A percentile compares a stretch with the other conserved stretches of the same genome.
Conservation (phyloP, 2,888 invertebrate genomes). For the Xanthostigma xanthostigma region DNA sequence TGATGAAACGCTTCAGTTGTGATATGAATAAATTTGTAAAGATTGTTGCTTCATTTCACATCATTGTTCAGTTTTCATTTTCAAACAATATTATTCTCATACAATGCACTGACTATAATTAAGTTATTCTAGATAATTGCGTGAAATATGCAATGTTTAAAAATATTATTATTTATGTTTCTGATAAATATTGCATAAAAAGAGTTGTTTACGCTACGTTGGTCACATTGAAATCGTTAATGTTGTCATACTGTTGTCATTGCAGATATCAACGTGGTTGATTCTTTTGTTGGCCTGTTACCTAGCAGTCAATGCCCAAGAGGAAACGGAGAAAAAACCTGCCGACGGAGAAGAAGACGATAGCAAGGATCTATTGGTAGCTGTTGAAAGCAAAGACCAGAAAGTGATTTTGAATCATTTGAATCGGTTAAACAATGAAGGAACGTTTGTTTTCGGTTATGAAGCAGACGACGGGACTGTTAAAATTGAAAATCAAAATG, state of each 20-base stretch:
- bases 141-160: too few species aligned
- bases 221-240: too few species aligned
- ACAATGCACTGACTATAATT: too few species aligned
- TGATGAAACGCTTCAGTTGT: too few species aligned
- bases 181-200: too few species aligned
- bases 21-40: too few species aligned
- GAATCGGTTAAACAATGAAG: constrained; percentile 65
- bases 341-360: constrained; percentile 17
- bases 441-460: constrained; percentile 72
- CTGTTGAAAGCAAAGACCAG: constrained; percentile 50
- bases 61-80: constrained; percentile 3
- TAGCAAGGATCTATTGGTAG: constrained; percentile 39
- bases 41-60: not conserved
- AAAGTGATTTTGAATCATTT: constrained; percentile 71
- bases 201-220: too few species aligned
- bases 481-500: constrained; percentile 70
- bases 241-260: constrained; percentile 12
- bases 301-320: not conserved
- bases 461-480: constrained; percentile 76
- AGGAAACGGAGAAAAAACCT: constrained; percentile 1
- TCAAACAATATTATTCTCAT: not conserved
- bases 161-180: too few species aligned
- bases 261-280: constrained; percentile 18
- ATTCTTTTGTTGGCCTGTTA: constrained; percentile 14
- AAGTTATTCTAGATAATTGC: too few species aligned